Conservation (phyloP, 2,797 vertebrate species). For the Lagorchestes hirsutus region DNA sequence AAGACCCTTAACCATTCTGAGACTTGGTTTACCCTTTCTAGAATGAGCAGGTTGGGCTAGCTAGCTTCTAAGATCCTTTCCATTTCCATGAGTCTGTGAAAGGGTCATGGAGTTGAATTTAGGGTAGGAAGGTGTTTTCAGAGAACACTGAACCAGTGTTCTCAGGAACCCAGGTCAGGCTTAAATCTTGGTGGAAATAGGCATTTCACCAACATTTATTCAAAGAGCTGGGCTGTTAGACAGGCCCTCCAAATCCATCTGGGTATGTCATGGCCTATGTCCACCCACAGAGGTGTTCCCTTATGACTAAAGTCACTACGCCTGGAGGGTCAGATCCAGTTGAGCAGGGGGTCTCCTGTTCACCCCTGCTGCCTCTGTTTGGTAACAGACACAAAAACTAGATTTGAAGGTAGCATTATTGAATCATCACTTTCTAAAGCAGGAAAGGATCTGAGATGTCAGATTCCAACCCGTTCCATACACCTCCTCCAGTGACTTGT, state of each 20-base stretch:
- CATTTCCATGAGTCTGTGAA: background rate
- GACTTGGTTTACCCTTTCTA: background rate
- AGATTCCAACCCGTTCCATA: background rate
- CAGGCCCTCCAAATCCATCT: background rate
- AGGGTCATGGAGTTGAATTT: background rate
- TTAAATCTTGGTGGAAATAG: background rate
- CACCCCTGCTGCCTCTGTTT: background rate
- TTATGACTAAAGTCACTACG: background rate
- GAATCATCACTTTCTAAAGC: background rate
- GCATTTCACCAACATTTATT: background rate
- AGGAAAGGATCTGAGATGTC: background rate
- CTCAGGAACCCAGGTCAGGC: too few relatives aligned
- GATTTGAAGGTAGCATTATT: background rate
- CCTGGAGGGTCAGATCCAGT: background rate
- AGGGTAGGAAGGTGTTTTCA: background rate
- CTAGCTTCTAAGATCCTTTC: background rate
- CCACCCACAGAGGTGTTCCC: background rate
- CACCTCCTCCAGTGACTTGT: background rate
- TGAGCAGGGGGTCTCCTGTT: background rate
- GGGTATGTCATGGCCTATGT: background rate
- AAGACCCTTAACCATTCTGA: background rate
- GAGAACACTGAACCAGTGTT: background rate
- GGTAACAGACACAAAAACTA: background rate
- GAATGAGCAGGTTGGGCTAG: background rate
- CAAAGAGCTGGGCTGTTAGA: background rate